Evolutionary conservation across 2,113 vertebrate species (phyloP), one percentile per base, ranked within the genome.

Genomic region (Tricholaema leucomelas): DNA sequence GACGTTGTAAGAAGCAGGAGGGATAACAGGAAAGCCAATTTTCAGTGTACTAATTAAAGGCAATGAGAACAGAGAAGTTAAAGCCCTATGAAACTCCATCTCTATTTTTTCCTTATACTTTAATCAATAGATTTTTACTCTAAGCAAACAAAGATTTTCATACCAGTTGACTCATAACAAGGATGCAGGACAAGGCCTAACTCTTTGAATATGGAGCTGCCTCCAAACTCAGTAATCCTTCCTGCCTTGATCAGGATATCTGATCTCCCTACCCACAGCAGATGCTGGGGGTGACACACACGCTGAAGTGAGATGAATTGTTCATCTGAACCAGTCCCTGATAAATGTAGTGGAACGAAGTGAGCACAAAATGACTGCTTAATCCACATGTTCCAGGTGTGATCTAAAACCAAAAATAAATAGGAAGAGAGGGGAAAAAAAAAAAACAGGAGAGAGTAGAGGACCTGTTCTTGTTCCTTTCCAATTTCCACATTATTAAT

Each of bases 221-320:
- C 46, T 72, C 61, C 81, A 38, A 30, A 17, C 4, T 10, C 65
- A 54, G 61, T 9, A 9, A 12, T 13, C 20, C 44, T 14, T 56
- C 36, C 55, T 88, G n/a, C 30, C 71, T 30, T 10, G 24, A 25
- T 8, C 30, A 18, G 46, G 65, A 17, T 24, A 8, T 31, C 40
- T 31, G 36, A 33, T 59, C 56, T 10, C 69, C 0, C 0, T 42
- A 15, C 24, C 33, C 36, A 6, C 1, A 1, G 52, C 64, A 61
- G 27, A 10, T 8, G 56, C 72, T 81, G 74, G 15, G 36, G 58
- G 56, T 38, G 46, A 44, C 54, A 74, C 9, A 8, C 11, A 0
- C 3, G 20, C 76, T 74, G 33, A 24, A 50, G 48, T 5, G 18
- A 38, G 16, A 46, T 5, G 19, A 55, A 16, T 12, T 19, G 16